phyloP scores from a whole-genome alignment of 2,113 vertebrate species.

The Nyctereutes procyonoides region DNA sequence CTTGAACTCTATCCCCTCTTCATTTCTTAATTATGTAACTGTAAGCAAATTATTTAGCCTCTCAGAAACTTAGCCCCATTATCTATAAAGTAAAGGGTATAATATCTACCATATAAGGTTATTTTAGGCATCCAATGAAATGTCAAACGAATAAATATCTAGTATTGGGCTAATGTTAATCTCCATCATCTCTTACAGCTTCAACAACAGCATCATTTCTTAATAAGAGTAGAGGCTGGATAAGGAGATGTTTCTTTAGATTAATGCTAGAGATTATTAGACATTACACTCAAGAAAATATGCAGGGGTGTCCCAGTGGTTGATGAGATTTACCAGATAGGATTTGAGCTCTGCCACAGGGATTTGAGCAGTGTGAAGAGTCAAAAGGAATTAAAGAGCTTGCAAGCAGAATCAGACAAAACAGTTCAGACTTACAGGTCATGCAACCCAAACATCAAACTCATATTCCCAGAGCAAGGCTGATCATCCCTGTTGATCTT shows the following conservation, averaged over 20 bases:
- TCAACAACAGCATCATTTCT: neutral
- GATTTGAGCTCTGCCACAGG: neutral
- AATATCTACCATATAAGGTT: neutral
- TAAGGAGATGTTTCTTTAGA: slow-evolving; percentile 22
- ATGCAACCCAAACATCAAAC: neutral
- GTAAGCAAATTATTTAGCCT: neutral
- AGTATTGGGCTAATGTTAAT: neutral
- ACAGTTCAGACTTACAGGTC: neutral
- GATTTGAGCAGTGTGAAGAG: neutral
- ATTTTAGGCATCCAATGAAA: neutral
- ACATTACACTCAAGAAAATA: slow-evolving; percentile 12
- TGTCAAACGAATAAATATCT: neutral
- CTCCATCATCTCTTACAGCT: neutral
- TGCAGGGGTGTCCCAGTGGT: neutral
- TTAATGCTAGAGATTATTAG: slow-evolving; percentile 31
- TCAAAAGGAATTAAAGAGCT: neutral
- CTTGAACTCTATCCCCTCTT: neutral
- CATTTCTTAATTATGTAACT: neutral
- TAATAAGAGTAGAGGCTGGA: neutral
- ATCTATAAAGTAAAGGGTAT: neutral
- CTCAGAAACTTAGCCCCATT: neutral
- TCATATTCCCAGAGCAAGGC: neutral
- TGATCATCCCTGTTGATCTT: neutral
- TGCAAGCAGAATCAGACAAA: neutral
- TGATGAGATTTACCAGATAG: slow-evolving; percentile 32